These are phyloP conservation scores for Jordanella pulchra DNA, from an alignment of 2,797 vertebrate genomes.

Conservation along the genomic window DNA sequence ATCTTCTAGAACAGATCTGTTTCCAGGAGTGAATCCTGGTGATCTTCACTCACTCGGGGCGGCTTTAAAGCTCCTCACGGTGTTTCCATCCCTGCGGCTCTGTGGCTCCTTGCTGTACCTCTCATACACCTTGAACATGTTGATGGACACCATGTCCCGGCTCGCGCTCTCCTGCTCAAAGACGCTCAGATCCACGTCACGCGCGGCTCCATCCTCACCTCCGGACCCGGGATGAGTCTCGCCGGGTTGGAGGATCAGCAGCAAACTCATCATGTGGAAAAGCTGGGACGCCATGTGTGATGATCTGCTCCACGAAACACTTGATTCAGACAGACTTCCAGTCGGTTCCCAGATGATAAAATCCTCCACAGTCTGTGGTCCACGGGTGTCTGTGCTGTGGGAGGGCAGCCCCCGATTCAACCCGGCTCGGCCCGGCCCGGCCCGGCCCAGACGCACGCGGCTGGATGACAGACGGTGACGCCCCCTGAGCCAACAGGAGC, in stretches of 20 bases:
- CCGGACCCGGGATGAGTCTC: conserved; percentile 35
- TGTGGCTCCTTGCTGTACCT: conserved; percentile 84
- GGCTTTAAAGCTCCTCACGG: conserved; percentile 89
- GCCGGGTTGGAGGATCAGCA: conserved; percentile 55
- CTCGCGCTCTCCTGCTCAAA: conserved; percentile 55
- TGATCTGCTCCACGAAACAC: conserved; percentile 1
- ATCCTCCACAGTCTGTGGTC: conserved; percentile 53
- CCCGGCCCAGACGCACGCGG: conserved; percentile 43
- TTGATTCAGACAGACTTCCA: conserved; percentile 1
- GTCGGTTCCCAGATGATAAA: conserved; percentile 42
- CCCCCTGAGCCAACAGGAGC: conserved; percentile 68
- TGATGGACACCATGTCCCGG: conserved; percentile 83
- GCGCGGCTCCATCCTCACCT: conserved; percentile 34
- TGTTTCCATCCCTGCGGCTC: conserved; percentile 85
- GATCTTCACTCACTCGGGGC: conserved; percentile 82
- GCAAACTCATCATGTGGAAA: conserved; percentile 56
- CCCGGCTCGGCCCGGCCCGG: background rate
- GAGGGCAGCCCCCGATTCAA: conserved; percentile 41
- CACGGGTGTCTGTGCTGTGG: conserved; percentile 68
- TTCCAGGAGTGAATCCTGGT: background rate
- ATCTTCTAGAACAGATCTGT: too few relatives aligned
- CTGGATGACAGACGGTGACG: conserved; percentile 73
- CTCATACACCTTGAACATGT: conserved; percentile 91
- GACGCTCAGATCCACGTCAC: conserved; percentile 40
- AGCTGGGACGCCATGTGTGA: conserved; percentile 60